Base-by-base conservation (phyloP, 2,797 vertebrate species). In the Lagodon rhomboides region DNA sequence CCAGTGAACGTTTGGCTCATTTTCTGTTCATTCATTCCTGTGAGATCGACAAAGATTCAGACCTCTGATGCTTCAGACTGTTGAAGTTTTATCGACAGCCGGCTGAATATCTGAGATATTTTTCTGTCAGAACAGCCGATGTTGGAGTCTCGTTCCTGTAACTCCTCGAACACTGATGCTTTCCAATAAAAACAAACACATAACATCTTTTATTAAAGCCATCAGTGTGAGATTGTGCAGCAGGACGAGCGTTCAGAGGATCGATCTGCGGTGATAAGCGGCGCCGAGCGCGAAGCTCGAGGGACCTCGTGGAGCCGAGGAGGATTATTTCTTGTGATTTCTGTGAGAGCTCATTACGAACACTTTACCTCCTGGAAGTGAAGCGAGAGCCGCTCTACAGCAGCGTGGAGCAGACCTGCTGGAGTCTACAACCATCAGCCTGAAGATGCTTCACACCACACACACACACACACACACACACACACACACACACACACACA, bases 401-500 rank as follows among this genome's bases (percentile, higher is more conserved):
- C 10, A 12, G 5, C 2, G 27, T 3, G 27, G 38, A 46, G n/a
- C n/a, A 38, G 43, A 30, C 27, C 47, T 59, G 54, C 13, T 5
- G 44, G 27, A 27, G 27, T 2, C 27, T 27, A 27, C 30, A 30
- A 3, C 30, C 30, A 30, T 30, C 30, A 30, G 30, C 1, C 30
- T 30, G 30, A 30, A 30, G n/a, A n/a, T n/a, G n/a, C n/a, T n/a
- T n/a, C 22, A 30, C 30, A 30, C 30, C 30, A 30, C 30, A 30
- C 30, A n/a, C n/a, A 43, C 38, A 61, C 20, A 7, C 22, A 13
- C 5, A 7, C 46, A 54, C 47, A 49, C 47, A 49, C 16, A 49
- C 47, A 49, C 47, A 47, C 46, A 47, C 41, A 43, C 59, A 61
- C 59, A 62, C 47, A 34, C 27, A 51, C 63, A 16, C 47, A 79